Evolutionary conservation across 2,797 vertebrate species (phyloP).

Genomic region (Pseudochirops cupreus): DNA sequence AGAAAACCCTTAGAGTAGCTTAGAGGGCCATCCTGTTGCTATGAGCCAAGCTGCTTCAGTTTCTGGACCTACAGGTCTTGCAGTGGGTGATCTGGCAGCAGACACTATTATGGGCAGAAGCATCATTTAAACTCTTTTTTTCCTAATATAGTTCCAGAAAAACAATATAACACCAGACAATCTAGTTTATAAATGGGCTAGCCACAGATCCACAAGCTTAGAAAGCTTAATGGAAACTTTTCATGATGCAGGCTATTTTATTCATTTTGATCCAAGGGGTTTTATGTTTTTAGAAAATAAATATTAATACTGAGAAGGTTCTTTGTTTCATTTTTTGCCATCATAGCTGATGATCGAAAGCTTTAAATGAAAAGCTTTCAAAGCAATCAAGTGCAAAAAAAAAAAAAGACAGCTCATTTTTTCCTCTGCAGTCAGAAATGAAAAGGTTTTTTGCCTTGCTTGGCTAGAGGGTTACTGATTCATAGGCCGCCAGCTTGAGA

Average conservation of each 20-base stretch:
- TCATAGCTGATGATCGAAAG: conserved; percentile 36
- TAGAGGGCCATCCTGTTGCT: accelerated
- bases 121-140: conserved; percentile 22
- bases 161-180: conserved; percentile 52
- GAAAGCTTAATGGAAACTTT: conserved; percentile 19
- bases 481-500: conserved; percentile 71
- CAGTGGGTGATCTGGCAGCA: background rate
- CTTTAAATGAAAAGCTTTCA: conserved; percentile 64
- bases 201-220: conserved; percentile 12
- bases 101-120: conserved; percentile 5
- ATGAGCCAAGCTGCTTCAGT: background rate
- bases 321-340: conserved; percentile 64
- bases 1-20: background rate
- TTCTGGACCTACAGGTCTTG: background rate
- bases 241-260: background rate
- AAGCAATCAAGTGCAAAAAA: conserved; percentile 44
- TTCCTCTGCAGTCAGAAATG: conserved; percentile 71
- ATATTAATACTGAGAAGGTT: conserved; percentile 45
- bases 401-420: conserved; percentile 62
- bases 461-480: conserved; percentile 70
- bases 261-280: conserved; percentile 34
- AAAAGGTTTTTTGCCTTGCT: background rate
- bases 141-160: conserved; percentile 48
- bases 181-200: background rate
- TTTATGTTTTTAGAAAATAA: conserved; percentile 52